phyloP scores from a whole-genome alignment of 2,113 vertebrate species.

The Plecturocebus donacophilus region DNA sequence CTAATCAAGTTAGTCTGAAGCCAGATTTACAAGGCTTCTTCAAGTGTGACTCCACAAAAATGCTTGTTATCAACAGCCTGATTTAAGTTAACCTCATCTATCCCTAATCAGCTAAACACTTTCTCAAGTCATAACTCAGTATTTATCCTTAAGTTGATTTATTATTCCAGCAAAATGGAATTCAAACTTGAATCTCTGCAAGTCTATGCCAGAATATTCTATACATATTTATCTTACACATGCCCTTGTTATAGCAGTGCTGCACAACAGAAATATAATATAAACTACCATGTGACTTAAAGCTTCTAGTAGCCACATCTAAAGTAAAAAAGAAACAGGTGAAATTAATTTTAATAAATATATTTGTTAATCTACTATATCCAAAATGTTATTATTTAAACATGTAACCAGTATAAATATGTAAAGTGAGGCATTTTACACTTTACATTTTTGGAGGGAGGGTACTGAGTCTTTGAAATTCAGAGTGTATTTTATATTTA shows the following conservation, averaged over 20 bases:
- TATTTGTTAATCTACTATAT: background rate
- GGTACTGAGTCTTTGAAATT: background rate
- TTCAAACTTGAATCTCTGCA: background rate
- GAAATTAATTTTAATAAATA: conserved; percentile 15
- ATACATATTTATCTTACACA: background rate
- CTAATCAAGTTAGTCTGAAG: background rate
- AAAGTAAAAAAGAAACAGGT: background rate
- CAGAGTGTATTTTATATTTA: background rate
- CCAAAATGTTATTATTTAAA: background rate
- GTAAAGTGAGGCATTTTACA: background rate
- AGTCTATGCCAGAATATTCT: background rate
- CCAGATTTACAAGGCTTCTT: background rate
- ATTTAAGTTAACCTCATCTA: background rate
- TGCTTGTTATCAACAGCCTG: background rate
- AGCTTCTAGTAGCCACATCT: background rate
- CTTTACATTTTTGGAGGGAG: background rate
- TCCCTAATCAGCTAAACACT: background rate
- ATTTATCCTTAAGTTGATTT: background rate
- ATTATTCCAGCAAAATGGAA: background rate
- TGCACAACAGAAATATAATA: background rate
- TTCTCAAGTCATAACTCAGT: background rate
- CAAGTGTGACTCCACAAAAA: background rate
- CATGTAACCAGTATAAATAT: conserved; percentile 17
- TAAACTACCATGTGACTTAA: background rate
- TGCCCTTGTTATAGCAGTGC: background rate